Evolutionary conservation across 2,888 invertebrate species (phyloP).

Genomic region (Drosophila niveifrons): DNA sequence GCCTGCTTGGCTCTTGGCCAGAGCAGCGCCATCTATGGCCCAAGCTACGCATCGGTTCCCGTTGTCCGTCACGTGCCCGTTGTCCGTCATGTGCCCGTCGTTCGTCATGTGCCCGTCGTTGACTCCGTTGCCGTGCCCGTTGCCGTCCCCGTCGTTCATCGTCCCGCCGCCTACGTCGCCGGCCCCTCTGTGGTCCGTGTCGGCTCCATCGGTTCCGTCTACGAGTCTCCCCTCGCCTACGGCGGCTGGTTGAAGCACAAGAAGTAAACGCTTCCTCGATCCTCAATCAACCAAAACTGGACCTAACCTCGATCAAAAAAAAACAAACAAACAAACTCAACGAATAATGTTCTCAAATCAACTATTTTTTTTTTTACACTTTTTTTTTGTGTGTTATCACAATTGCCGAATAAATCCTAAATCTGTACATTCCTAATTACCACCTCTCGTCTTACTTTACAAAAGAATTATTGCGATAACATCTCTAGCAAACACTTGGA

Average conservation of each 20-base stretch:
- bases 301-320: background rate
- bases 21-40: conserved; percentile 65
- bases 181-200: conserved; percentile 44
- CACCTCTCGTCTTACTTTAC: background rate
- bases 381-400: conserved; percentile 29
- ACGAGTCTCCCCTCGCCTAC: conserved; percentile 66
- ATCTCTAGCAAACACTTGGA: background rate
- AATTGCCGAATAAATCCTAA: conserved; percentile 31
- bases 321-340: no score
- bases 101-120: conserved; percentile 51
- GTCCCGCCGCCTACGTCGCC: conserved; percentile 46
- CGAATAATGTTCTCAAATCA: background rate
- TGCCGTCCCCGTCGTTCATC: conserved; percentile 51
- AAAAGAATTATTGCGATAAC: background rate
- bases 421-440: conserved; percentile 30
- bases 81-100: conserved; percentile 42
- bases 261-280: conserved; percentile 32
- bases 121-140: conserved; percentile 53
- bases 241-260: conserved; percentile 67
- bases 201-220: conserved; percentile 54
- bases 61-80: conserved; percentile 50
- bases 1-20: conserved; percentile 68
- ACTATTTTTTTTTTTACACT: conserved; percentile 3
- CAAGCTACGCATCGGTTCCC: conserved; percentile 49
- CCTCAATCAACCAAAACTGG: conserved; percentile 1